These are phyloP conservation scores for Pogonophryne albipinna DNA, from an alignment of 2,797 vertebrate genomes.

Conservation along the genomic window DNA sequence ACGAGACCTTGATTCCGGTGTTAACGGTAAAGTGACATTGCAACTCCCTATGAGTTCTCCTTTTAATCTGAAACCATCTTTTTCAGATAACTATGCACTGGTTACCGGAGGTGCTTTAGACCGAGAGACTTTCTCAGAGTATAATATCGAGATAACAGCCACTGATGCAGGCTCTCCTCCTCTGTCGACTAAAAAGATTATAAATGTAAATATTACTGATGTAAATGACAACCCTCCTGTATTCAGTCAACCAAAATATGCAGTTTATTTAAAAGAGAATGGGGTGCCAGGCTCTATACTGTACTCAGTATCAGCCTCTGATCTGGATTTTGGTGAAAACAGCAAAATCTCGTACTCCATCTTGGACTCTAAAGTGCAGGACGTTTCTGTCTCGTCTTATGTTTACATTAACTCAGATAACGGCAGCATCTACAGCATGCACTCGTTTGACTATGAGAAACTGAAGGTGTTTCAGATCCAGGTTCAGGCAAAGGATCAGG, in stretches of 20 bases:
- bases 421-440: conserved; percentile 85
- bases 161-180: conserved; percentile 82
- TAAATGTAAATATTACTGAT: conserved; percentile 86
- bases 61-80: conserved; percentile 57
- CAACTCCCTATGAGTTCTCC: conserved; percentile 18
- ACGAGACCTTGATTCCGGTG: conserved; percentile 62
- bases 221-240: conserved; percentile 86
- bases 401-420: conserved; percentile 88
- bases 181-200: conserved; percentile 79
- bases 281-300: conserved; percentile 82
- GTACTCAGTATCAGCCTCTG: conserved; percentile 86
- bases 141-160: conserved; percentile 86
- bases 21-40: conserved; percentile 58
- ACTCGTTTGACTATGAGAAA: conserved; percentile 85
- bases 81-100: conserved; percentile 67
- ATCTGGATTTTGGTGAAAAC: conserved; percentile 80
- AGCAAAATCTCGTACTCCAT: conserved; percentile 79
- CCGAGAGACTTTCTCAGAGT: conserved; percentile 81
- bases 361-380: conserved; percentile 78
- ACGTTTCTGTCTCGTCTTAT: conserved; percentile 83
- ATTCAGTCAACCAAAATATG: conserved; percentile 79
- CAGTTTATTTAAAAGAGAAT: conserved; percentile 88
- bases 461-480: conserved; percentile 77
- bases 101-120: conserved; percentile 76
- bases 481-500: conserved; percentile 82